A percentile compares a stretch with the other conserved stretches of the same genome.
Conservation (phyloP, 2,797 vertebrate genomes). For the Falco naumanni region DNA sequence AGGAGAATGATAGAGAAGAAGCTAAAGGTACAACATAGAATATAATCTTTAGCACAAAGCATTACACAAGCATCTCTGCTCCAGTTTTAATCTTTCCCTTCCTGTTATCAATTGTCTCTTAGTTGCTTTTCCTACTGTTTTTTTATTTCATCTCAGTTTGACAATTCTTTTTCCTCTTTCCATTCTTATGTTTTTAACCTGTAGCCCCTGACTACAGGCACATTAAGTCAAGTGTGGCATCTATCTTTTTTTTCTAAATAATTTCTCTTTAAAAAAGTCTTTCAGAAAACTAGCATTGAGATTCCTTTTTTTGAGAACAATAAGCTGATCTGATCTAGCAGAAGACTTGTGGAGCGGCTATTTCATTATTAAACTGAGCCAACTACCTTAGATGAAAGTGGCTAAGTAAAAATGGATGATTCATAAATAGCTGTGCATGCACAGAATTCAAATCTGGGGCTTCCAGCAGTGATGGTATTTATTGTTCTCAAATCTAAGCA, state of each 20-base stretch:
- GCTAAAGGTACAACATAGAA: neutral
- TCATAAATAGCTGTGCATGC: neutral
- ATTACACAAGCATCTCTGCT: neutral
- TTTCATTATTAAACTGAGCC: neutral
- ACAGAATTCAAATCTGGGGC: neutral
- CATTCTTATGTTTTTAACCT: neutral
- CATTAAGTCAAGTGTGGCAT: neutral
- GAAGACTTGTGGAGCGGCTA: neutral
- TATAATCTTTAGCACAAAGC: neutral
- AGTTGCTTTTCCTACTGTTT: neutral
- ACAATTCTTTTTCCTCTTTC: neutral
- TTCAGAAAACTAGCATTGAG: neutral
- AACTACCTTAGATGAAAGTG: conserved; percentile 42
- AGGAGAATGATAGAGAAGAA: neutral
- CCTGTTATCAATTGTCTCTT: neutral
- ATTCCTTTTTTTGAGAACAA: neutral
- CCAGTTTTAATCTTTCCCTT: neutral
- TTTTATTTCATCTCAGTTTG: neutral
- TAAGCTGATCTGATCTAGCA: neutral
- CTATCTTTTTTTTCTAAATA: neutral
- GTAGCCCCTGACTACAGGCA: neutral
- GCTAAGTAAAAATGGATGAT: conserved; percentile 19
- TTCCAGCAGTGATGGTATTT: neutral
- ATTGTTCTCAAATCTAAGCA: conserved; percentile 21
- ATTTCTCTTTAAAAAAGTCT: neutral